Evolutionary conservation across 2,888 invertebrate species (phyloP), one percentile per base, ranked within the genome.

Genomic region (Elysia crispata): DNA sequence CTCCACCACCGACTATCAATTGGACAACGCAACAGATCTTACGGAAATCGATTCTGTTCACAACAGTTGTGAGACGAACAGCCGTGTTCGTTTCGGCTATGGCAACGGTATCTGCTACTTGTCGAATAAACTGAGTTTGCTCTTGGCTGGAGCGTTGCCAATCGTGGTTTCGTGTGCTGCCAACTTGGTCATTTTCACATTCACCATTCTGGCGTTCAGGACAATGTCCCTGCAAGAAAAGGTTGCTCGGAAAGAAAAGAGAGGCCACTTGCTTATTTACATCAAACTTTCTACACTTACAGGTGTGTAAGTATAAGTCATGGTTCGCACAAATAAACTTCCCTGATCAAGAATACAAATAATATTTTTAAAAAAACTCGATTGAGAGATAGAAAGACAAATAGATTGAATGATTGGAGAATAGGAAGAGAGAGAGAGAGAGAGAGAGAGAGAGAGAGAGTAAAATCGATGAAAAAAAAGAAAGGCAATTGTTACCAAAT

Each of bases 211-310:
- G 60, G 60, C 60, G 15, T 23, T 60, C n/a, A 20, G 60, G n/a
- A 60, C n/a, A 3, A 60, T 60, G 60, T n/a, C 60, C 1, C 3
- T 5, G 25, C 60, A 60, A 23, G 31, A 70, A 8, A 41, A 25
- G 15, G 6, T 11, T n/a, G 64, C 31, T 18, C 60, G 60, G 1
- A 57, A 64, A 41, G 23, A 23, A 3, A 30, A 60, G 30, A 30
- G 41, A 1, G 31, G 41, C 1, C 62, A 64, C 33, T n/a, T 76
- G 33, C 50, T 41, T 18, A 50, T 76, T 1, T 76, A 76, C 31
- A 20, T 76, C 64, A 57, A 60, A 11, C 57, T 76, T 31, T 76
- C 75, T 23, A 64, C 75, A 1, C 75, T 76, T 0, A 76, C 15
- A 0, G 67, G 31, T 67, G 18, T 67, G 67, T 41, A n/a, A n/a